A percentile compares a stretch with the other conserved stretches of the same genome.
Evolutionary conservation across 2,113 vertebrate species (phyloP).

Genomic region (Geococcyx californianus): DNA sequence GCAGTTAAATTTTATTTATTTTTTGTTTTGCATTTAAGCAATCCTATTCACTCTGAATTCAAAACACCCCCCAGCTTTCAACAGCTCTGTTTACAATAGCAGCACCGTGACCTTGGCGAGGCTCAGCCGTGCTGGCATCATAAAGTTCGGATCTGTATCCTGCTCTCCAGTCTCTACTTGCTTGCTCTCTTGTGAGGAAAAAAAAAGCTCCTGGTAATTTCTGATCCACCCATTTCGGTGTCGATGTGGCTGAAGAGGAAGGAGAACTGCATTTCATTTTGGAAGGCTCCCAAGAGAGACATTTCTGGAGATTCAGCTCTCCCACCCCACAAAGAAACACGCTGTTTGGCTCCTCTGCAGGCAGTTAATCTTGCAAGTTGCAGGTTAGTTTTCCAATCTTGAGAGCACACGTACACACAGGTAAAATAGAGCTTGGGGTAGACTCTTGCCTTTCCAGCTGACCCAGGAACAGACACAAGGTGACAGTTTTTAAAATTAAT

Average conservation of each 20-base stretch:
- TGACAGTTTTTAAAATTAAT: background rate
- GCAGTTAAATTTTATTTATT: background rate
- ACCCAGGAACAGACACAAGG: background rate
- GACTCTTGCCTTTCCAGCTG: background rate
- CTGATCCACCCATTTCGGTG: background rate
- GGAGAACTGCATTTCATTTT: background rate
- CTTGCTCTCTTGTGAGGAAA: background rate
- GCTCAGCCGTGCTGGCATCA: background rate
- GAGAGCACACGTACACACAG: background rate
- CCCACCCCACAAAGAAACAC: fast-evolving
- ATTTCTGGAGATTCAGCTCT: background rate
- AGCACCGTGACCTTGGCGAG: conserved; percentile 23
- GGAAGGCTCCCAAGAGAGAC: background rate
- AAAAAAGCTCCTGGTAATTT: background rate
- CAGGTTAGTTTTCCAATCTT: background rate
- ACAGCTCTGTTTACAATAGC: background rate
- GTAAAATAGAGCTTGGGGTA: background rate
- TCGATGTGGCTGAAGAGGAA: background rate
- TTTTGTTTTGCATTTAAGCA: background rate
- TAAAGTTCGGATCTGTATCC: background rate
- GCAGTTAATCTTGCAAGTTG: background rate
- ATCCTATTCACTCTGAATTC: conserved; percentile 32
- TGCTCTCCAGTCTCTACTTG: background rate
- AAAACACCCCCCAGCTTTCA: background rate
- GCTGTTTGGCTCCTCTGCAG: background rate